A percentile compares a stretch with the other conserved stretches of the same genome.
Conservation (phyloP, 2,888 invertebrate species). For the Exephanes ischioxanthus region DNA sequence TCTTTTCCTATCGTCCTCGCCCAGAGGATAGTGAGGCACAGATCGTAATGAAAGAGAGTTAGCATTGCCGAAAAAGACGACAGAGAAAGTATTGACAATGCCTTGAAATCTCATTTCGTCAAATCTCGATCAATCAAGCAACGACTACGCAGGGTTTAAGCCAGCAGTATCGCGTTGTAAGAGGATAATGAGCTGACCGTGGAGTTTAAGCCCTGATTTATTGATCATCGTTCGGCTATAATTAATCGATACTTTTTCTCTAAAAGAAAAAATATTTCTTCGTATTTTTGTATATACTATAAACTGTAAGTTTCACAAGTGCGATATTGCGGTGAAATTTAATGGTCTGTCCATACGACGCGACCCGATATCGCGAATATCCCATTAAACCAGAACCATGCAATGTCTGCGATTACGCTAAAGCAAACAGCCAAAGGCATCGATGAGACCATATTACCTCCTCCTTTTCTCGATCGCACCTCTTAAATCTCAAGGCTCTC, state of each 20-base stretch:
- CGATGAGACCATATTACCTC: conserved; percentile 21
- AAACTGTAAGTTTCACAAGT: neutral
- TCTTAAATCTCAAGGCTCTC: conserved; percentile 66
- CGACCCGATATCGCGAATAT: conserved; percentile 25
- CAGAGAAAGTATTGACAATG: neutral
- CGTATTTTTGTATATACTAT: neutral
- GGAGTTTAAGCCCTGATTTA: neutral
- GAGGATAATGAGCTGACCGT: neutral
- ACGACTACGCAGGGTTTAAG: neutral
- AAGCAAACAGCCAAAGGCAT: conserved; percentile 69
- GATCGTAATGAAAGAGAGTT: neutral
- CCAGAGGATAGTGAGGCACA: neutral
- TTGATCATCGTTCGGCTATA: neutral
- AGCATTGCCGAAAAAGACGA: neutral
- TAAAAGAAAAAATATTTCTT: neutral
- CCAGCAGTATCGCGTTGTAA: neutral
- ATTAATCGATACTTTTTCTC: too few species aligned
- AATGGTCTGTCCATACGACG: conserved; percentile 10
- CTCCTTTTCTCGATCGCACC: conserved; percentile 56
- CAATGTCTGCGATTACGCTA: conserved; percentile 55
- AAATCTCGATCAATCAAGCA: neutral
- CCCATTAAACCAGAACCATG: conserved; percentile 22
- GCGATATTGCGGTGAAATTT: conserved; percentile 1
- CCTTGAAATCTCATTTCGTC: neutral
- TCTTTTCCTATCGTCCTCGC: neutral